These are phyloP conservation scores for Pandemis cinnamomeana DNA, from an alignment of 2,888 invertebrate species.

Conservation along the genomic window DNA sequence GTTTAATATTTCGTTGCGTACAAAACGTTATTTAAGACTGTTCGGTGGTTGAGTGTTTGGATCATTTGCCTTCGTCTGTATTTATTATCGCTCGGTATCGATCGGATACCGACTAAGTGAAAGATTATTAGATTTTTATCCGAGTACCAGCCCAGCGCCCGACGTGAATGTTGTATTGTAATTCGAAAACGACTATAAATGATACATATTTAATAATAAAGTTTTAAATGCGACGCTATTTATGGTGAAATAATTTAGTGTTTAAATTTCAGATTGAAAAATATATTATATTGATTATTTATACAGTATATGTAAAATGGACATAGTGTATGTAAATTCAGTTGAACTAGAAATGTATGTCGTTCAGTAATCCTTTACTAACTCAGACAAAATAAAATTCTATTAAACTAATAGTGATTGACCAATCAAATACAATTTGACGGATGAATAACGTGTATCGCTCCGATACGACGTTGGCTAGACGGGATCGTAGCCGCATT, in stretches of 20 bases:
- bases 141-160: constrained; percentile 69
- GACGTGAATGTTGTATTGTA: constrained; percentile 68
- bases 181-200: constrained; percentile 62
- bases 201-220: constrained; percentile 66
- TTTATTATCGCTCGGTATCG: constrained; percentile 66
- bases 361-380: constrained; percentile 65
- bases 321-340: constrained; percentile 74
- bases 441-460: constrained; percentile 59
- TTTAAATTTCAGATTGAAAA: constrained; percentile 79
- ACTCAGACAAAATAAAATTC: constrained; percentile 59
- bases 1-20: constrained; percentile 75
- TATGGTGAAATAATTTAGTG: constrained; percentile 76
- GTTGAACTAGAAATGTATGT: constrained; percentile 77
- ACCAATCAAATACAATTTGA: constrained; percentile 72
- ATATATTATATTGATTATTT: constrained; percentile 65
- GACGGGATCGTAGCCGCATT: constrained; percentile 71
- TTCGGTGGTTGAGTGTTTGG: constrained; percentile 78
- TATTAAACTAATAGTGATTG: constrained; percentile 64
- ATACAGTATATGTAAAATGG: constrained; percentile 62
- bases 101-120: constrained; percentile 52
- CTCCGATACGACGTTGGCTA: constrained; percentile 64
- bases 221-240: constrained; percentile 81
- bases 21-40: constrained; percentile 82
- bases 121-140: constrained; percentile 61
- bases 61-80: constrained; percentile 71